Conservation (phyloP, 2,797 vertebrate genomes). For the Trichosurus vulpecula region DNA sequence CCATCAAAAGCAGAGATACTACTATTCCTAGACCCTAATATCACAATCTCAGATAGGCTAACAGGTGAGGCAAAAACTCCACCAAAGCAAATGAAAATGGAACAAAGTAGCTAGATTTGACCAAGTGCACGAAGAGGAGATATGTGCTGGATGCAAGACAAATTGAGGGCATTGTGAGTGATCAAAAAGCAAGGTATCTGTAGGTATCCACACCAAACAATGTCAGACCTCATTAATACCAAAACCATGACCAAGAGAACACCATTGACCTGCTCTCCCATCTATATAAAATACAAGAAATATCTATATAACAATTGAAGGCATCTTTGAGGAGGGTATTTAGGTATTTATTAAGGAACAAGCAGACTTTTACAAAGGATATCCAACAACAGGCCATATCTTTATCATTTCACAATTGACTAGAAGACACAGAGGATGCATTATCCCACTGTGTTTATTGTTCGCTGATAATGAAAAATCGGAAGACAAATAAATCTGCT, state of each 20-base stretch:
- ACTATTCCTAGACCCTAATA: neutral
- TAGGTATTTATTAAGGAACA: neutral
- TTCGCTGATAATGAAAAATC: neutral
- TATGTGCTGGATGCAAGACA: neutral
- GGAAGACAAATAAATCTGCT: neutral
- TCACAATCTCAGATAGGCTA: neutral
- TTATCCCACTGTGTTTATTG: neutral
- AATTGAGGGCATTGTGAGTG: neutral
- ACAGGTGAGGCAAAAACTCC: neutral
- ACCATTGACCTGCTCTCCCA: neutral
- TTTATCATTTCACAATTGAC: neutral
- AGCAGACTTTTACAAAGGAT: neutral
- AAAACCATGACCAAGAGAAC: neutral
- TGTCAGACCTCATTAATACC: neutral
- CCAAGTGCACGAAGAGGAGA: neutral
- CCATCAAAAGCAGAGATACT: neutral
- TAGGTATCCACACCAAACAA: neutral
- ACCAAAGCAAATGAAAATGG: neutral
- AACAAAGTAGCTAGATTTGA: neutral
- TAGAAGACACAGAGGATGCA: neutral
- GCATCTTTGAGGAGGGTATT: neutral
- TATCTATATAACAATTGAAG: neutral
- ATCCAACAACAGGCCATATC: neutral
- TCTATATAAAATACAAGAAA: neutral
- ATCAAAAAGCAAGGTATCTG: neutral